Evolutionary conservation across 2,888 invertebrate genomes (phyloP).

Genomic region (Drosophila mulleri): DNA sequence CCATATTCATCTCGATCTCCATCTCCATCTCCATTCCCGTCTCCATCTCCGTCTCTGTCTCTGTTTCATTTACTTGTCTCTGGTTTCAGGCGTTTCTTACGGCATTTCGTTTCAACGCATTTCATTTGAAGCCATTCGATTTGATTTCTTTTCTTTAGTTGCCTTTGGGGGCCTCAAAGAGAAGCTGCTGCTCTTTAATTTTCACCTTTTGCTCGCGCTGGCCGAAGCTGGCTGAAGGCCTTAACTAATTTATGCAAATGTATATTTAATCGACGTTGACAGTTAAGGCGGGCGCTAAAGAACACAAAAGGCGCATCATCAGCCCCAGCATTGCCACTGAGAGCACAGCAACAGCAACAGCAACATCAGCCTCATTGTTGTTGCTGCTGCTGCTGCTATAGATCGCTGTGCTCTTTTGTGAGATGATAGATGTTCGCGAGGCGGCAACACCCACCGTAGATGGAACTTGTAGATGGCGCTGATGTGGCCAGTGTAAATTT

Average conservation of each 20-base stretch:
- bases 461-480: slow-evolving; percentile 62
- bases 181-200: slow-evolving; percentile 67
- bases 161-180: slow-evolving; percentile 43
- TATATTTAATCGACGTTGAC: slow-evolving; percentile 82
- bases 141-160: slow-evolving; percentile 64
- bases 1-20: neutral
- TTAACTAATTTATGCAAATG: slow-evolving; percentile 81
- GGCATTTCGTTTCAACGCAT: slow-evolving; percentile 67
- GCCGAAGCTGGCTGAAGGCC: slow-evolving; percentile 43
- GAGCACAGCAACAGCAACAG: slow-evolving; percentile 4
- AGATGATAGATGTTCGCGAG: slow-evolving; percentile 79
- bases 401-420: slow-evolving; percentile 68
- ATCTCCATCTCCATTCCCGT: neutral
- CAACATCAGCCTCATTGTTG: slow-evolving; percentile 21
- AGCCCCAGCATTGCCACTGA: slow-evolving; percentile 10
- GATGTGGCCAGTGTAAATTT: slow-evolving; percentile 72
- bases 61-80: slow-evolving; percentile 46
- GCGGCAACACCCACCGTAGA: slow-evolving; percentile 77
- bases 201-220: slow-evolving; percentile 65
- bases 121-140: slow-evolving; percentile 59
- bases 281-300: slow-evolving; percentile 73
- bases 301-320: slow-evolving; percentile 49
- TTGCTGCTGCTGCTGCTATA: slow-evolving; percentile 28
- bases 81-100: slow-evolving; percentile 54
- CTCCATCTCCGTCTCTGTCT: slow-evolving; percentile 10